Evolutionary conservation across 1,140 invertebrate species (phyloP).

Genomic region (Drosophila lini): DNA sequence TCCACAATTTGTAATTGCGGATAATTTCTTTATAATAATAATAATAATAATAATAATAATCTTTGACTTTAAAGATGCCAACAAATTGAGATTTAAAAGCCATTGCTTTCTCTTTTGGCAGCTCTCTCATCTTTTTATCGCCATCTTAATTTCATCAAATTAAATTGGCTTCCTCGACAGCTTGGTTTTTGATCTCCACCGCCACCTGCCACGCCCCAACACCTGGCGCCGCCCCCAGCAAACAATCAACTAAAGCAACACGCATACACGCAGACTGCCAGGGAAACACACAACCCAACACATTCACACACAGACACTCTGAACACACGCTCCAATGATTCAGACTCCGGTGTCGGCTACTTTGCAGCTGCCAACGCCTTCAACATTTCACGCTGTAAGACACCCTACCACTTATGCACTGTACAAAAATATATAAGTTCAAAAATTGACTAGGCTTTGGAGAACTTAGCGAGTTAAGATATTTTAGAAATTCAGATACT

Average conservation of each 20-base stretch:
- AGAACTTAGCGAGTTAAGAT: too few relatives aligned
- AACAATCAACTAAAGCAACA: constrained; percentile 77
- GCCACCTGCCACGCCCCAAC: constrained; percentile 23
- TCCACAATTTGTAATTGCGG: too few relatives aligned
- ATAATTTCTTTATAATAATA: too few relatives aligned
- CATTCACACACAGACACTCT: constrained; percentile 11
- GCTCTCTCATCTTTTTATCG: constrained; percentile 42
- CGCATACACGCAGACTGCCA: constrained; percentile 11
- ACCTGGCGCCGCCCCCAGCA: constrained; percentile 58
- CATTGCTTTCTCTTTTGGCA: not conserved
- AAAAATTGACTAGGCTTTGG: too few relatives aligned
- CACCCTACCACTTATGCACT: constrained; percentile 38
- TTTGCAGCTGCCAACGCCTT: constrained; percentile 51
- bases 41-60: too few relatives aligned
- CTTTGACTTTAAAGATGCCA: not conserved
- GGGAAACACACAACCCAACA: constrained; percentile 5
- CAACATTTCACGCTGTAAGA: constrained; percentile 60
- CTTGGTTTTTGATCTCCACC: constrained; percentile 2
- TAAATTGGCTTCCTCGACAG: constrained; percentile 62
- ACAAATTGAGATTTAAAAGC: constrained; percentile 6
- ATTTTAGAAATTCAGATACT: too few relatives aligned
- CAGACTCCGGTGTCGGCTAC: constrained; percentile 41
- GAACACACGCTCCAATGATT: constrained; percentile 34
- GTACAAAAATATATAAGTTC: not conserved
- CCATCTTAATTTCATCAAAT: constrained; percentile 72